A percentile compares a stretch with the other conserved stretches of the same genome.
Evolutionary conservation across 2,797 vertebrate genomes (phyloP).

Genomic region (Tympanoctomys barrerae): DNA sequence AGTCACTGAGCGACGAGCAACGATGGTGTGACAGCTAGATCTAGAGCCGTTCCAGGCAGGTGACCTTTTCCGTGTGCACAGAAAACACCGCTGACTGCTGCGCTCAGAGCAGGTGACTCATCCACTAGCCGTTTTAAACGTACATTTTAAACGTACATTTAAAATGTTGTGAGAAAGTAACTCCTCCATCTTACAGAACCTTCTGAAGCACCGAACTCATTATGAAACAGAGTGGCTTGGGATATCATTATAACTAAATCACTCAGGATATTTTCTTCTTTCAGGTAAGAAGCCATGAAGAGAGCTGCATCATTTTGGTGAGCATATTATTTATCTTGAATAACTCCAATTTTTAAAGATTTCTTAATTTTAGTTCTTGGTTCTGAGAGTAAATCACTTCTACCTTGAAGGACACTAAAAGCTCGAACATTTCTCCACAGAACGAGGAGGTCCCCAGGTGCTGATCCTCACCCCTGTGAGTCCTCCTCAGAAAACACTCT

Average conservation of each 20-base stretch:
- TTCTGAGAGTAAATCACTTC: neutral
- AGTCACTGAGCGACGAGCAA: neutral
- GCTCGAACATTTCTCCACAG: neutral
- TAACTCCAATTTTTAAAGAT: neutral
- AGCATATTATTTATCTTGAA: neutral
- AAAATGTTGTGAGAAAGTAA: neutral
- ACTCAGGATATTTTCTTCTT: neutral
- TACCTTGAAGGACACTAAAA: neutral
- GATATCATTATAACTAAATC: neutral
- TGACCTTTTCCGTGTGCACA: neutral
- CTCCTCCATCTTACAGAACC: neutral
- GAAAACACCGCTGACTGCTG: neutral
- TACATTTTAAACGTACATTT: neutral
- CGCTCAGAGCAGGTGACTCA: neutral
- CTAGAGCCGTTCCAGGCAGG: neutral
- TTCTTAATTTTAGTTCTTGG: neutral
- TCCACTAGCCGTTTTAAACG: neutral
- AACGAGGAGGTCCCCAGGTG: neutral
- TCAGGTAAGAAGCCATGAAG: neutral
- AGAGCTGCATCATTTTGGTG: neutral
- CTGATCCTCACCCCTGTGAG: neutral
- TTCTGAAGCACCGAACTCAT: neutral
- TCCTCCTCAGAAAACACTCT: slow-evolving; percentile 2
- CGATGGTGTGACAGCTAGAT: neutral
- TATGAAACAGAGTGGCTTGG: neutral